A percentile compares a stretch with the other conserved stretches of the same genome.
Conservation (phyloP, 2,113 vertebrate genomes). For the Plecotus auritus region DNA sequence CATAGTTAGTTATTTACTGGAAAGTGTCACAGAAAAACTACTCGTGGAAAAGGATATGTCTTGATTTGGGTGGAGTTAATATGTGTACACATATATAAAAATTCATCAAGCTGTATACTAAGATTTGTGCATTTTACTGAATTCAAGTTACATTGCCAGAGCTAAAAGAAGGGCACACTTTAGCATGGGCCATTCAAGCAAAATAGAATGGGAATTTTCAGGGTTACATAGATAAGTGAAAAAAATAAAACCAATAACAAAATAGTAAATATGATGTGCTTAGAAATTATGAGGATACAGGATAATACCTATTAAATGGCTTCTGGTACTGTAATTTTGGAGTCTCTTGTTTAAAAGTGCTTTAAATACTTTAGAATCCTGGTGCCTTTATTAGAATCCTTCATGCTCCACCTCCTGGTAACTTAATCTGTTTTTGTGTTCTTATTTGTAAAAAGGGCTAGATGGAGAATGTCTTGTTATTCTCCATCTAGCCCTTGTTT, state of each 20-base stretch:
- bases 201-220: neutral
- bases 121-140: slow-evolving; percentile 8
- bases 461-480: neutral
- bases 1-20: neutral
- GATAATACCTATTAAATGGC: neutral
- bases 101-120: neutral
- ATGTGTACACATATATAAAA: neutral
- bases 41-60: neutral
- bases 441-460: neutral
- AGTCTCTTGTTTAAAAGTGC: neutral
- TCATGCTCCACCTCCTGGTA: neutral
- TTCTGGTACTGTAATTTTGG: neutral
- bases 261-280: neutral
- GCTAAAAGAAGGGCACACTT: neutral
- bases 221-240: neutral
- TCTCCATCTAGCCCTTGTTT: neutral
- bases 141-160: neutral
- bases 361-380: neutral
- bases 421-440: neutral
- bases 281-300: neutral
- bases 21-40: neutral
- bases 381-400: neutral
- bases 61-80: neutral
- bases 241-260: neutral
- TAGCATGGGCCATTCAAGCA: neutral